Percentiles rank a stretch among this genome's conserved stretches.
phyloP scores from a whole-genome alignment of 2,113 vertebrate species.

The Oophaga pumilio region DNA sequence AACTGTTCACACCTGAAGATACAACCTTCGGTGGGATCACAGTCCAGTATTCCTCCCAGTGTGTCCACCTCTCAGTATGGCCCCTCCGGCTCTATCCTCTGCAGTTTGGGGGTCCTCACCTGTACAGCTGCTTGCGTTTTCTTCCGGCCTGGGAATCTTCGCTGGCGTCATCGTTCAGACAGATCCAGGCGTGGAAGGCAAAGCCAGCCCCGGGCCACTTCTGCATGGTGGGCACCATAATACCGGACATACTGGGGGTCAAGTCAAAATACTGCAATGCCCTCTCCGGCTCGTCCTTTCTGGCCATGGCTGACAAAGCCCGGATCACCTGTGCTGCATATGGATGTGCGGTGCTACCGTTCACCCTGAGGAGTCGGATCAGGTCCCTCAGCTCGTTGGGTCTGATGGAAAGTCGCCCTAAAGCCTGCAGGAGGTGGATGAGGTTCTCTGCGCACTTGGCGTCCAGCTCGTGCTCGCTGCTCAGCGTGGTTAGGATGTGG shows the following conservation, averaged over 20 bases:
- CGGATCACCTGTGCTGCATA: slow-evolving; percentile 76
- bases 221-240: slow-evolving; percentile 92
- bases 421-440: slow-evolving; percentile 80
- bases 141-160: slow-evolving; percentile 62
- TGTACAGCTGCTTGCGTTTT: slow-evolving; percentile 94
- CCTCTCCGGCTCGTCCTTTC: slow-evolving; percentile 72
- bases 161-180: slow-evolving; percentile 76
- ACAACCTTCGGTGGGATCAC: no score
- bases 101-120: slow-evolving; percentile 68
- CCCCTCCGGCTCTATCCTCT: background rate
- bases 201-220: slow-evolving; percentile 89
- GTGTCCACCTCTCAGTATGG: no score
- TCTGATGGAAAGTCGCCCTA: slow-evolving; percentile 85
- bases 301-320: slow-evolving; percentile 85
- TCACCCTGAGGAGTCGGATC: slow-evolving; percentile 74
- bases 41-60: no score
- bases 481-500: slow-evolving; percentile 78
- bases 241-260: slow-evolving; percentile 90
- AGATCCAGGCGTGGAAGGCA: slow-evolving; percentile 94
- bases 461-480: slow-evolving; percentile 70
- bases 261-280: slow-evolving; percentile 92
- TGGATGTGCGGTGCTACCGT: slow-evolving; percentile 67
- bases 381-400: slow-evolving; percentile 85
- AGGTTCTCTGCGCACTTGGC: slow-evolving; percentile 80
- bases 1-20: no score